Evolutionary conservation across 2,797 vertebrate genomes (phyloP).

Genomic region (Muscicapa comitata): DNA sequence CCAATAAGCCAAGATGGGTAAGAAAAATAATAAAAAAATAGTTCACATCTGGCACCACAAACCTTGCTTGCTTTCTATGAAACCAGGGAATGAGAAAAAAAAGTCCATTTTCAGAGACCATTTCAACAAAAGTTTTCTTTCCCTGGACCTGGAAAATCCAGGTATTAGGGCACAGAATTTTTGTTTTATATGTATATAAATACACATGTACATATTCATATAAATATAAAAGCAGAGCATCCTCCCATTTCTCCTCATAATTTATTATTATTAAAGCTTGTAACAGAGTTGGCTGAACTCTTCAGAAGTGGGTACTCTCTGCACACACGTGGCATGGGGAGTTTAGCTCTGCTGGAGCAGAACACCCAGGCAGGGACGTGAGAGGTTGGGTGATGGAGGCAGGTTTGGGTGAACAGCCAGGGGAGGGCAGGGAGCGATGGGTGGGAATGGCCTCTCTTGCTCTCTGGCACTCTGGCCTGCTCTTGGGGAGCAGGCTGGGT

Average conservation of each 20-base stretch:
- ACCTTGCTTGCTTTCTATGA: constrained; percentile 5
- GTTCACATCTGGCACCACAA: constrained; percentile 16
- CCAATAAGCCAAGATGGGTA: not conserved
- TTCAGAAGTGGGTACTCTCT: not conserved
- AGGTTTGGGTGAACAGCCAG: not conserved
- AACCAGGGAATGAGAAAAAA: not conserved
- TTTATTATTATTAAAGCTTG: constrained; percentile 39
- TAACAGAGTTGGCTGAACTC: constrained; percentile 8
- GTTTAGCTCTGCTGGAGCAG: not conserved
- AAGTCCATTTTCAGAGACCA: not conserved
- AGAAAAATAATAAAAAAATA: constrained; percentile 57
- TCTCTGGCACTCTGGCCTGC: not conserved
- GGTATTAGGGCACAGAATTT: not conserved
- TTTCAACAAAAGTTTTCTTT: constrained; percentile 23
- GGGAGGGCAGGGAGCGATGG: not conserved
- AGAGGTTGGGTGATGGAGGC: not conserved
- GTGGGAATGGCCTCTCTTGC: not conserved
- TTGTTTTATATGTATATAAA: constrained; percentile 52
- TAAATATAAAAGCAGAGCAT: constrained; percentile 52
- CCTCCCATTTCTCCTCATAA: not conserved
- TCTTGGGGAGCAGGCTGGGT: accelerated
- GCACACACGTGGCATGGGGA: not conserved
- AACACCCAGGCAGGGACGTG: not conserved
- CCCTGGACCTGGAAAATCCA: constrained; percentile 13
- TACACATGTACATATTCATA: constrained; percentile 53